Conservation (phyloP, 2,888 invertebrate species). For the Nowickia ferox region DNA sequence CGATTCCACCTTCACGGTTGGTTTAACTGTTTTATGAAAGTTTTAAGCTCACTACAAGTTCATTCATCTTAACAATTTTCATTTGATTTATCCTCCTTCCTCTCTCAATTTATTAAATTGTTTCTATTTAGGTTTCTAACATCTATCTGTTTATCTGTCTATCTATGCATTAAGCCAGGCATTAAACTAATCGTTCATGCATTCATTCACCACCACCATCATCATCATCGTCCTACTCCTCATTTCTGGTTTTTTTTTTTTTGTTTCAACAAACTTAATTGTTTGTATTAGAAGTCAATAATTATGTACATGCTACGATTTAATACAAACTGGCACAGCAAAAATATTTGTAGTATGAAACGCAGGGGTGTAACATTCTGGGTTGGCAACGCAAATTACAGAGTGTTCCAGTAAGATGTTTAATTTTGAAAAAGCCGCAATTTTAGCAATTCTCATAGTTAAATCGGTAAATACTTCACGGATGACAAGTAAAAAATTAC, state of each 20-base stretch:
- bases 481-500: no score
- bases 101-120: slow-evolving; percentile 18
- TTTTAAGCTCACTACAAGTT: slow-evolving; percentile 47
- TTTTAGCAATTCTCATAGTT: no score
- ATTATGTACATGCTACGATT: slow-evolving; percentile 8
- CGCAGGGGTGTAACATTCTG: background rate
- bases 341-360: background rate
- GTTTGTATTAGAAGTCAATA: slow-evolving; percentile 15
- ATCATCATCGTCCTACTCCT: slow-evolving; percentile 5
- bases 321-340: slow-evolving; percentile 2
- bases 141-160: background rate
- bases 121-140: slow-evolving; percentile 10
- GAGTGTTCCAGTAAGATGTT: background rate
- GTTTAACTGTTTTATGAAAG: slow-evolving; percentile 72
- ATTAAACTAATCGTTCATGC: slow-evolving; percentile 63
- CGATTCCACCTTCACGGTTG: slow-evolving; percentile 80
- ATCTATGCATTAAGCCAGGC: slow-evolving; percentile 39
- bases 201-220: slow-evolving; percentile 28
- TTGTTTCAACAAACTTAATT: slow-evolving; percentile 4
- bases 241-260: background rate
- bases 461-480: no score
- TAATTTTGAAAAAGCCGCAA: background rate
- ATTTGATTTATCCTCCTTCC: slow-evolving; percentile 4
- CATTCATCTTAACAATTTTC: slow-evolving; percentile 28
- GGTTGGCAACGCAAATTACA: background rate